Base-by-base conservation (phyloP, 1,140 invertebrate genomes). In the Spodoptera frugiperda region DNA sequence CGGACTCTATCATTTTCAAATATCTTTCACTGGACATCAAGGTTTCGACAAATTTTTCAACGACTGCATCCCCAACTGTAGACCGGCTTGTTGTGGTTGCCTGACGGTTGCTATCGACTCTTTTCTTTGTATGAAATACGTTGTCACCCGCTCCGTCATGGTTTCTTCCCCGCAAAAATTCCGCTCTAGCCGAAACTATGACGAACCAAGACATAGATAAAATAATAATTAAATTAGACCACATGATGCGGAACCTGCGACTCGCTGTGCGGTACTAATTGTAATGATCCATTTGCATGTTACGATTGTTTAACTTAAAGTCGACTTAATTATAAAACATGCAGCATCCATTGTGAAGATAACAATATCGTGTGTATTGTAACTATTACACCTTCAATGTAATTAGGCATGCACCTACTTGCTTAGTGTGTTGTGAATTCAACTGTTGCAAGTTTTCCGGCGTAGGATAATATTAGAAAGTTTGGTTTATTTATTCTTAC, bases 1-100 rank as follows among this genome's bases (percentile, higher is more conserved):
- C 82, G 0, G 80, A 77, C 61, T 91, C 90, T 51, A 92, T 86
- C 84, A 90, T 85, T 71, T 91, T 88, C 8, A 92, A 79, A 74
- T 93, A 92, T 72, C 82, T 88, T 51, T 91, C 88, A 53, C 89
- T 91, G 0, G 89, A 75, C 79, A 93, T 84, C 10, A 93, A 76
- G 6, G 86, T 89, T 54, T 92, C 88, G 0, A 90, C 87, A 82
- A 93, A 92, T 25, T 91, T 92, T 76, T 91, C 91, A 0, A 92
- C 87, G 0, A 87, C 80, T 0, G 76, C 78, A 55, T 92, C 92
- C 19, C 82, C 81, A 73, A 86, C 86, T 6, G 63, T 8, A 3
- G 82, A 73, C 8, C 80, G 76, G 2, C 48, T 48, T 0, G 81
- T 89, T 0, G 84, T 81, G 2, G 83, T 79, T 1, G 82, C 78